Percentiles rank a stretch among this genome's conserved stretches.
Conservation (phyloP, 2,888 invertebrate genomes). For the Thecocarcelia acutangulata region DNA sequence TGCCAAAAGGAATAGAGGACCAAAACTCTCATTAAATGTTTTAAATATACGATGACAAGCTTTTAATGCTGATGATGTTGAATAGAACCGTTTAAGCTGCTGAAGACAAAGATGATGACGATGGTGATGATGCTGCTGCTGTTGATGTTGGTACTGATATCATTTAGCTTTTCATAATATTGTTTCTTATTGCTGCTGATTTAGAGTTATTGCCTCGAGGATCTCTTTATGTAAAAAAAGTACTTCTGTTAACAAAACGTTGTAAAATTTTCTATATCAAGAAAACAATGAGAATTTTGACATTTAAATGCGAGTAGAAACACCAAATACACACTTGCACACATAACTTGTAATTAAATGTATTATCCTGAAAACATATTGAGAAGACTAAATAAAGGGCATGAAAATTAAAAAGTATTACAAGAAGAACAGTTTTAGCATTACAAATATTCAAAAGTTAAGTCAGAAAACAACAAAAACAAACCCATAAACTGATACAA, state of each 20-base stretch:
- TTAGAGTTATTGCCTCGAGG: constrained; percentile 31
- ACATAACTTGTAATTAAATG: too few relatives aligned
- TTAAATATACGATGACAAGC: constrained; percentile 47
- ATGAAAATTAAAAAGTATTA: too few relatives aligned
- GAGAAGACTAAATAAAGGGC: too few relatives aligned
- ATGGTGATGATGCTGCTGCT: neutral
- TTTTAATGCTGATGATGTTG: constrained; percentile 14
- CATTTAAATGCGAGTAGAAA: constrained; percentile 14
- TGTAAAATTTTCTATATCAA: constrained; percentile 44
- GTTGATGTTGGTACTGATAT: neutral
- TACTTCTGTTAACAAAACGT: constrained; percentile 41
- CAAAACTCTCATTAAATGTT: constrained; percentile 40
- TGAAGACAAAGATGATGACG: neutral
- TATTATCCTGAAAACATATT: too few relatives aligned
- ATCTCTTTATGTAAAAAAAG: constrained; percentile 21
- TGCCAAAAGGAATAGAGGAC: constrained; percentile 30
- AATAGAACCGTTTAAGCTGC: neutral
- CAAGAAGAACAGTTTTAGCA: too few relatives aligned
- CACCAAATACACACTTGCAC: neutral
- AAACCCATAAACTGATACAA: too few relatives aligned
- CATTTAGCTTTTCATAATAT: constrained; percentile 28
- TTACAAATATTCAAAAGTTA: too few relatives aligned
- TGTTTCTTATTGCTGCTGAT: constrained; percentile 2
- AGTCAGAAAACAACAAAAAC: too few relatives aligned
- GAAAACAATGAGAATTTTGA: constrained; percentile 36